phyloP scores from a whole-genome alignment of 2,113 vertebrate species.

The Ancistrus triradiatus region DNA sequence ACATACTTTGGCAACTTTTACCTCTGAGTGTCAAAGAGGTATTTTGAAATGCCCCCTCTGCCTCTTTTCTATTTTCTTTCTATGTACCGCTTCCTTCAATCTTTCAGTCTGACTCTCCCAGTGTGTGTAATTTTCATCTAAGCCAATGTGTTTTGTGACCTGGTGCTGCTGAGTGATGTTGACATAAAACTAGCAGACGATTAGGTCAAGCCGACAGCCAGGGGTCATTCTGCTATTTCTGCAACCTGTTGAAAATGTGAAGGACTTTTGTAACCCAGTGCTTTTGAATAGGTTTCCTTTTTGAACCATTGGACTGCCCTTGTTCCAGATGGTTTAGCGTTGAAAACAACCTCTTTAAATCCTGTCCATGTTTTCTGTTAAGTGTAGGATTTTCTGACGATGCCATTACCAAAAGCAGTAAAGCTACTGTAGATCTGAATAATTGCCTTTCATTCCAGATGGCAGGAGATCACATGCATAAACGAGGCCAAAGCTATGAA shows the following conservation, averaged over 20 bases:
- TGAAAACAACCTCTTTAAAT: neutral
- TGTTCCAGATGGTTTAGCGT: neutral
- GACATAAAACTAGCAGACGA: constrained; percentile 4
- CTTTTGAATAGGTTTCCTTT: neutral
- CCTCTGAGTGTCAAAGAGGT: constrained; percentile 57
- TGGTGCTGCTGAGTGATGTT: neutral
- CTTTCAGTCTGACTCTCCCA: neutral
- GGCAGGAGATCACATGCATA: neutral
- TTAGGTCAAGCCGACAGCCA: neutral
- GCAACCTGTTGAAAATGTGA: too few species aligned
- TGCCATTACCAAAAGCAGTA: neutral
- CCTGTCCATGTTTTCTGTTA: neutral
- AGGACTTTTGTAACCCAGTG: too few species aligned
- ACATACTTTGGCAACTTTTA: constrained; percentile 63
- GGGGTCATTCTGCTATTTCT: too few species aligned
- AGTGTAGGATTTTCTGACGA: neutral
- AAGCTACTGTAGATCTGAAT: neutral
- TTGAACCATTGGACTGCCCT: neutral
- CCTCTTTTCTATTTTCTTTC: constrained; percentile 3
- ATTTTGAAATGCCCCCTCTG: constrained; percentile 49
- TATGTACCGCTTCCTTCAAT: neutral
- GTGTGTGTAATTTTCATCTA: constrained; percentile 11
- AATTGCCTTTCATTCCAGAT: neutral
- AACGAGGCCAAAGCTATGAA: neutral
- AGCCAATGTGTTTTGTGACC: constrained; percentile 1